Percentiles rank a stretch among this genome's conserved stretches.
These are phyloP conservation scores for Caenorhabditis uteleia DNA, from an alignment of 2,888 invertebrate species.

Conservation along the genomic window DNA sequence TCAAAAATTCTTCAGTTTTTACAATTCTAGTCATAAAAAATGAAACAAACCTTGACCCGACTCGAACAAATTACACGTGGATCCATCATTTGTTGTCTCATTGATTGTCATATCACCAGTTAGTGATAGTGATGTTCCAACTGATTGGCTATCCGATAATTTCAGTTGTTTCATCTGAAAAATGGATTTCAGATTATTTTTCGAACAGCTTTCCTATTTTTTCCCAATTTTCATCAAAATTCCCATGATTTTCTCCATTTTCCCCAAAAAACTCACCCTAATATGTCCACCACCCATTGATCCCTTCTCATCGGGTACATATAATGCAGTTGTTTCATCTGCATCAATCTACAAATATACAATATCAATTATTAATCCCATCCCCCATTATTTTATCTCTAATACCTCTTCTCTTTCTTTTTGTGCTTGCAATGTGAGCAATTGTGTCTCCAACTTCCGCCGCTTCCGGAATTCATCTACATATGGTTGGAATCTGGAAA, in stretches of 20 bases:
- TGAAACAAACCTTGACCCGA: slow-evolving; percentile 23
- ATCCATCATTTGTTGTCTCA: slow-evolving; percentile 29
- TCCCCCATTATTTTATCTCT: not conserved
- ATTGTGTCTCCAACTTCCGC: slow-evolving; percentile 14
- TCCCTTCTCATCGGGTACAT: slow-evolving; percentile 51
- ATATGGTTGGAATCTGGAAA: slow-evolving; percentile 28
- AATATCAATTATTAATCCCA: not conserved
- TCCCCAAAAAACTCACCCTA: slow-evolving; percentile 42
- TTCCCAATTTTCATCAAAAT: slow-evolving; percentile 3
- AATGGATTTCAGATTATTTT: no score
- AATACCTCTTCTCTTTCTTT: slow-evolving; percentile 7
- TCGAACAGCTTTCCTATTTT: not conserved
- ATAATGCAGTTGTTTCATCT: slow-evolving; percentile 51
- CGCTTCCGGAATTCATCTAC: slow-evolving; percentile 19
- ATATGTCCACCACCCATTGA: slow-evolving; percentile 57
- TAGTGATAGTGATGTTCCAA: slow-evolving; percentile 57
- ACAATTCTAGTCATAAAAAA: not conserved
- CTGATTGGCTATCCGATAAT: slow-evolving; percentile 47
- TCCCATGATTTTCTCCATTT: not conserved
- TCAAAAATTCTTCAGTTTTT: no score
- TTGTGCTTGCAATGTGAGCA: slow-evolving; percentile 4
- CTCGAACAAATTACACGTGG: slow-evolving; percentile 48
- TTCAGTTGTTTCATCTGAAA: slow-evolving; percentile 55
- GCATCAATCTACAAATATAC: slow-evolving; percentile 9
- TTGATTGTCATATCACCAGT: slow-evolving; percentile 17